Conservation (phyloP, 2,888 invertebrate genomes). For the Eilema caniola region DNA sequence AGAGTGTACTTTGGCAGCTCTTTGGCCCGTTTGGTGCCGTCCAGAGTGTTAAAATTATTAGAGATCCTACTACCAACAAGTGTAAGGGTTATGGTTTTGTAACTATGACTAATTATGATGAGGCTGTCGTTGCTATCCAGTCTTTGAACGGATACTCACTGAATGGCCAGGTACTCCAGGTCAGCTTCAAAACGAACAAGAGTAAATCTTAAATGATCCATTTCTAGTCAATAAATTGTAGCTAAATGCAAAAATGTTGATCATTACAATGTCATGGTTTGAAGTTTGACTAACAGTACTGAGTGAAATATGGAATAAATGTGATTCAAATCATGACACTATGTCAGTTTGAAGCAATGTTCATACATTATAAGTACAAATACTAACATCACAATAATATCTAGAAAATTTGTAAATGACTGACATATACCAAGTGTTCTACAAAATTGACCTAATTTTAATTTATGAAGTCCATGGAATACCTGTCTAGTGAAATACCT, state of each 20-base stretch:
- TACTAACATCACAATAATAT: constrained; percentile 49
- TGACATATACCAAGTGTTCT: constrained; percentile 53
- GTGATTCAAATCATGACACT: constrained; percentile 75
- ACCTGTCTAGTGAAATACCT: constrained; percentile 52
- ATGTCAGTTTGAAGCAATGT: constrained; percentile 55
- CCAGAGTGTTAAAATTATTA: constrained; percentile 98
- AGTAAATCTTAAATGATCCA: constrained; percentile 89
- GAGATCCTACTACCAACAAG: constrained; percentile 98
- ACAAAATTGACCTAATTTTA: constrained; percentile 54
- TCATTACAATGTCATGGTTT: constrained; percentile 84
- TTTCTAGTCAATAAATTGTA: constrained; percentile 87
- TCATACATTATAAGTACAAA: constrained; percentile 74
- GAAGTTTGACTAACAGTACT: constrained; percentile 73
- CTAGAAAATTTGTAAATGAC: constrained; percentile 49
- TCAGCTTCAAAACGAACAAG: constrained; percentile 98
- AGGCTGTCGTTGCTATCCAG: constrained; percentile 98
- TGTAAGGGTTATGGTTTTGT: constrained; percentile 99
- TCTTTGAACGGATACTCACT: constrained; percentile 98
- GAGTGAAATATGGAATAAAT: constrained; percentile 62
- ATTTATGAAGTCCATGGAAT: constrained; percentile 50
- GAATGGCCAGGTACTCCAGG: constrained; percentile 98
- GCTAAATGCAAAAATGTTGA: constrained; percentile 85
- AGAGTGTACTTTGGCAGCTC: constrained; percentile 96
- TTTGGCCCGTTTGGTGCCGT: constrained; percentile 99
- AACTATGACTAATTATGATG: constrained; percentile 99